Conservation (phyloP, 2,888 invertebrate genomes). For the Metellina segmentata region DNA sequence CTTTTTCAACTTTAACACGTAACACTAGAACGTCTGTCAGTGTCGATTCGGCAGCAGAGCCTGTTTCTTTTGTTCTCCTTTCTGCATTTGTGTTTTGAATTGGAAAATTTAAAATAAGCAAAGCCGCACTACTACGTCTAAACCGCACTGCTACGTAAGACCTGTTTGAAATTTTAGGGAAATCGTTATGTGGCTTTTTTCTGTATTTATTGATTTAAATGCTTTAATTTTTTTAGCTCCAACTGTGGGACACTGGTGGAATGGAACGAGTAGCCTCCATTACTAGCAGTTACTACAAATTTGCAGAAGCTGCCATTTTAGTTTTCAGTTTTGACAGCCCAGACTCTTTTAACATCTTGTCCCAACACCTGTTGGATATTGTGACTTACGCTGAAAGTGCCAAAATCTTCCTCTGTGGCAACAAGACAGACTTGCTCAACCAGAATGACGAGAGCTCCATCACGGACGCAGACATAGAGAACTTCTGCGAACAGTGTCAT, state of each 20-base stretch:
- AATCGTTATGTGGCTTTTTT: slow-evolving; percentile 35
- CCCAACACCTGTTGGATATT: slow-evolving; percentile 95
- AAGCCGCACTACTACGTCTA: too few species aligned
- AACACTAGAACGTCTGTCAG: too few species aligned
- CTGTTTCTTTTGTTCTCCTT: too few species aligned
- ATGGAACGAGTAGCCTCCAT: slow-evolving; percentile 98
- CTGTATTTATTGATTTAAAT: neutral
- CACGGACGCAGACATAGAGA: slow-evolving; percentile 92
- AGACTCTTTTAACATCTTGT: slow-evolving; percentile 94
- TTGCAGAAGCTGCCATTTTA: slow-evolving; percentile 95
- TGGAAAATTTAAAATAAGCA: too few species aligned
- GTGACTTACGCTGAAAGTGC: slow-evolving; percentile 97
- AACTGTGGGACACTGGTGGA: slow-evolving; percentile 97
- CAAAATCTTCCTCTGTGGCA: slow-evolving; percentile 96
- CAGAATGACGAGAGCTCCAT: slow-evolving; percentile 84
- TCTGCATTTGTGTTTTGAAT: too few species aligned
- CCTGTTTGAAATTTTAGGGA: neutral
- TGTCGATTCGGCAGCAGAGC: too few species aligned
- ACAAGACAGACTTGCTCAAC: slow-evolving; percentile 87
- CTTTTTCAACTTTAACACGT: too few species aligned
- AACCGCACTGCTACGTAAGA: too few species aligned
- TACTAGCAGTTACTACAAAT: slow-evolving; percentile 96
- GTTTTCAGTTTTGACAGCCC: slow-evolving; percentile 95
- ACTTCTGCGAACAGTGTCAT: slow-evolving; percentile 90
- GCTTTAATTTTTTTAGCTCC: slow-evolving; percentile 85